A percentile compares a stretch with the other conserved stretches of the same genome.
These are phyloP conservation scores for Euplagia quadripunctaria DNA, from an alignment of 2,888 invertebrate genomes.

Conservation along the genomic window DNA sequence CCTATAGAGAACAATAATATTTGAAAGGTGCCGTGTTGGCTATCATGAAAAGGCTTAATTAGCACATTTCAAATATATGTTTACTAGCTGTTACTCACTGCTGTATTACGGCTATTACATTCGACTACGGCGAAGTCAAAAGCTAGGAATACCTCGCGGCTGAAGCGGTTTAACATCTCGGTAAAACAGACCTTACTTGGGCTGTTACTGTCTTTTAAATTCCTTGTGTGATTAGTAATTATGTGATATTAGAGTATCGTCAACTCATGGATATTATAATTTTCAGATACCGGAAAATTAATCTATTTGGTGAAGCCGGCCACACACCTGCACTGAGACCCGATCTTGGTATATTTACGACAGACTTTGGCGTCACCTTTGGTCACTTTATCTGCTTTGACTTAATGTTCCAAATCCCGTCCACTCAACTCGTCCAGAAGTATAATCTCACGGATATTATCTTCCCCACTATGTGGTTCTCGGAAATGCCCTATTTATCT, in stretches of 20 bases:
- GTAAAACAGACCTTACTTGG: too few species aligned
- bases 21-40: too few species aligned
- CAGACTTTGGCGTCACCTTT: slow-evolving; percentile 93
- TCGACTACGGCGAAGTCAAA: too few species aligned
- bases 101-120: too few species aligned
- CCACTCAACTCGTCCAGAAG: slow-evolving; percentile 86
- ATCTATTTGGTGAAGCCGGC: slow-evolving; percentile 86
- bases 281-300: slow-evolving; percentile 83
- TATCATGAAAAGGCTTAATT: too few species aligned
- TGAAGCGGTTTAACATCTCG: too few species aligned
- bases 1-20: too few species aligned
- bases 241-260: background rate
- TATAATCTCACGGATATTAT: slow-evolving; percentile 88
- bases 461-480: slow-evolving; percentile 93
- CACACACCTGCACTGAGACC: slow-evolving; percentile 85
- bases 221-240: too few species aligned
- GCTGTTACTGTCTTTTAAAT: too few species aligned
- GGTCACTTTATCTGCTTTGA: slow-evolving; percentile 95
- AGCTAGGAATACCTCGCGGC: too few species aligned
- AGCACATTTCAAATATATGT: too few species aligned
- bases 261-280: background rate
- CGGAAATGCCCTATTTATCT: slow-evolving; percentile 92
- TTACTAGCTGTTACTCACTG: too few species aligned
- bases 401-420: slow-evolving; percentile 91
- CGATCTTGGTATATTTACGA: slow-evolving; percentile 88